phyloP scores from a whole-genome alignment of 2,113 vertebrate genomes.

The Suricata suricatta region DNA sequence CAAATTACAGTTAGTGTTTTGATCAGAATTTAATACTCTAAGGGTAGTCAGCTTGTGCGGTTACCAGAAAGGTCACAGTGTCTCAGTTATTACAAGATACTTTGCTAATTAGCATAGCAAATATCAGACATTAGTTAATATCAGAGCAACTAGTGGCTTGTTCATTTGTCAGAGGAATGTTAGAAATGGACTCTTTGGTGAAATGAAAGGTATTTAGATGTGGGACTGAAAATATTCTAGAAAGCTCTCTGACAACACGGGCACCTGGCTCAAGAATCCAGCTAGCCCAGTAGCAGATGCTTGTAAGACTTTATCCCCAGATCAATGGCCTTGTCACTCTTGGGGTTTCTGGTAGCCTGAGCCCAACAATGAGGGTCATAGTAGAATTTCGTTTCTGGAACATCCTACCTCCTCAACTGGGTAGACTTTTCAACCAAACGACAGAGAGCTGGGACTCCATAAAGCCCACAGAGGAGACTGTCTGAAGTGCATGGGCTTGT shows the following conservation, averaged over 20 bases:
- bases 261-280: background rate
- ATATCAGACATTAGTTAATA: background rate
- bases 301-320: background rate
- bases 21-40: background rate
- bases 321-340: background rate
- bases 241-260: background rate
- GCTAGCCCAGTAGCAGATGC: background rate
- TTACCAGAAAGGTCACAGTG: background rate
- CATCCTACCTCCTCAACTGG: background rate
- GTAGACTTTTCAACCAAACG: background rate
- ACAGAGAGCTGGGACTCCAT: background rate
- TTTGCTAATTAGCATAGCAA: conserved; percentile 21
- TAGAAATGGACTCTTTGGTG: background rate
- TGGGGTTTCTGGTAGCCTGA: background rate
- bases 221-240: background rate
- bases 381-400: background rate
- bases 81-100: background rate
- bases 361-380: background rate
- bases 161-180: background rate
- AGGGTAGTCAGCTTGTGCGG: background rate
- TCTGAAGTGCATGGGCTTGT: background rate
- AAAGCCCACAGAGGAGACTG: background rate
- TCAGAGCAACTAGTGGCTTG: background rate
- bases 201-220: background rate
- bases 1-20: background rate